Evolutionary conservation across 2,888 invertebrate species (phyloP), one percentile per base, ranked within the genome.

Genomic region (Tromatobia lineatoria): DNA sequence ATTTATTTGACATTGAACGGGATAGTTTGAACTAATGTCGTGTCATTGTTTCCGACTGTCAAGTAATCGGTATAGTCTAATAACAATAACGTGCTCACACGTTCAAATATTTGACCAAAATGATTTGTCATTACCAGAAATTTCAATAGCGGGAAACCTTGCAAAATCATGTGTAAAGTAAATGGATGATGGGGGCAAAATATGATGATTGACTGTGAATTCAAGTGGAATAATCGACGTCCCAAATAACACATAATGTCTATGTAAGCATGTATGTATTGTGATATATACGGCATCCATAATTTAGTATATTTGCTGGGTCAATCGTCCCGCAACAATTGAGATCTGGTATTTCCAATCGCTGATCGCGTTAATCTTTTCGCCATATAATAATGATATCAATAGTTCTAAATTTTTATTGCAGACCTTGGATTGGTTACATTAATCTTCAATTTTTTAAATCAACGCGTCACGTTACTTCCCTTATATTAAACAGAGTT

Each of bases 71-170:
- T 64, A 34, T 42, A 13, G 3, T 2, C 6, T 15, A 38, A 64
- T 64, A 64, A 38, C 18, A 64, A 64, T 34, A n/a, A n/a, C n/a
- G n/a, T 64, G 34, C 34, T 29, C 59, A 13, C 42, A 25, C 34
- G 15, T 61, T 29, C 15, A 64, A 64, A 47, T 18, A 64, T 74
- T 74, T 61, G 74, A 47, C 74, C 15, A 29, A 42, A n/a, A 18
- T 61, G 50, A 74, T 74, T 45, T 50, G 38, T 61, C n/a, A 64
- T 74, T 64, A 11, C 15, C 10, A 38, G 38, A 18, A 64, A 64
- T 64, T 64, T 64, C 64, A 34, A 42, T 42, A 64, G 10, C 20
- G 11, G 6, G 6, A 18, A 64, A 18, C 50, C 64, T 18, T 18
- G 64, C 18, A 8, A 18, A 64, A 38, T 42, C 38, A 38, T 50